A percentile compares a stretch with the other conserved stretches of the same genome.
Conservation (phyloP, 1,140 invertebrate genomes). For the Subanguina moxae region DNA sequence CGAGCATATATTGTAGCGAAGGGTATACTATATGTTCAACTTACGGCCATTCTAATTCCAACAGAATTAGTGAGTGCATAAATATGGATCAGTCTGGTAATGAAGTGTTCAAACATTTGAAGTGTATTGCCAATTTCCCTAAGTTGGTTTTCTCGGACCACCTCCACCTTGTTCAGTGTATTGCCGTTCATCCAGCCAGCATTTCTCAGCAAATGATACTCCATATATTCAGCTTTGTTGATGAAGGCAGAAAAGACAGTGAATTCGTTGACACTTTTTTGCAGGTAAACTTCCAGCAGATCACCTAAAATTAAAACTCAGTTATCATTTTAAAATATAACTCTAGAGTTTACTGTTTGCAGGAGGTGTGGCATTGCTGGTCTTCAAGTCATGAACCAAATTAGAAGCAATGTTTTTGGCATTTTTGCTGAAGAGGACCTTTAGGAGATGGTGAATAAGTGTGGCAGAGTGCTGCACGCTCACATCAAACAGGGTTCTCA, state of each 20-base stretch:
- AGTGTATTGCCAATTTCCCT: constrained; percentile 8
- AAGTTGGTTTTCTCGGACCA: neutral
- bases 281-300: constrained; percentile 16
- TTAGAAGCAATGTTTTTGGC: constrained; percentile 8
- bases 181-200: constrained; percentile 22
- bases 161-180: constrained; percentile 6
- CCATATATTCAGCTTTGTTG: constrained; percentile 12
- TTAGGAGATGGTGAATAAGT: constrained; percentile 27
- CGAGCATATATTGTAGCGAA: neutral
- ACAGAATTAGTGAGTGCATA: constrained; percentile 33
- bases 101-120: constrained; percentile 30
- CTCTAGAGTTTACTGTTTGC: neutral
- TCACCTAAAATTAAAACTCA: constrained; percentile 1
- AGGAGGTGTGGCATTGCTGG: neutral
- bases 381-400: neutral
- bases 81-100: constrained; percentile 30
- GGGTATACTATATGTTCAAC: neutral
- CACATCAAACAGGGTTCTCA: constrained; percentile 27
- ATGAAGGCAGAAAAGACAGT: constrained; percentile 21
- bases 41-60: neutral
- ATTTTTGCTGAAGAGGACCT: constrained; percentile 20
- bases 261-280: constrained; percentile 17
- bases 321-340: constrained; percentile 11
- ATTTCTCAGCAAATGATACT: neutral
- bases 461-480: constrained; percentile 13